These are phyloP conservation scores for Lethrus apterus DNA, from an alignment of 1,140 invertebrate species.

Conservation along the genomic window DNA sequence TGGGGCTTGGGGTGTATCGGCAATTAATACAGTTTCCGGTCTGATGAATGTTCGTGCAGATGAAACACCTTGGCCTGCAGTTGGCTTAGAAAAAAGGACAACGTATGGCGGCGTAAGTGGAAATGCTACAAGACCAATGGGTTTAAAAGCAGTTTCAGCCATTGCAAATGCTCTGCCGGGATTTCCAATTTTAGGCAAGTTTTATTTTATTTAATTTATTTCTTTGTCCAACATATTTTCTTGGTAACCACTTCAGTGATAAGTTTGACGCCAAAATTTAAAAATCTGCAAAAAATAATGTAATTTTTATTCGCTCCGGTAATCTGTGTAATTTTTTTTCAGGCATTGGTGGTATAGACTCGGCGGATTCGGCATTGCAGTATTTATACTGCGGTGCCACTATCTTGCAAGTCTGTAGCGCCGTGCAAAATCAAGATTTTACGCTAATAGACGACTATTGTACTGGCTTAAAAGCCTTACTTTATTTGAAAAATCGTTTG, in stretches of 20 bases:
- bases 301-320: background rate
- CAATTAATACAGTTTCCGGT: conserved; percentile 93
- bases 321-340: conserved; percentile 5
- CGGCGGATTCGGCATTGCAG: conserved; percentile 86
- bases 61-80: conserved; percentile 81
- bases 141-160: conserved; percentile 79
- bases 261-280: background rate
- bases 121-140: conserved; percentile 91
- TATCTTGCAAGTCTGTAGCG: conserved; percentile 89
- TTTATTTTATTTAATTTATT: background rate
- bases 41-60: conserved; percentile 81
- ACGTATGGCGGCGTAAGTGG: conserved; percentile 97
- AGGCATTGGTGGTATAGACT: conserved; percentile 91
- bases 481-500: conserved; percentile 70
- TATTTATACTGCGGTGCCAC: conserved; percentile 88
- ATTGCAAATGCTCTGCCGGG: conserved; percentile 76
- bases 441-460: conserved; percentile 91
- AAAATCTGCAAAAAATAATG: background rate
- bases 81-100: conserved; percentile 73
- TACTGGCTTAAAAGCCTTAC: conserved; percentile 78
- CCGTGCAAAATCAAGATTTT: conserved; percentile 98
- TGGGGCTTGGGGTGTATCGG: conserved; percentile 88
- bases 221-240: background rate
- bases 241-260: too few relatives aligned
- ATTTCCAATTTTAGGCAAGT: conserved; percentile 79